Evolutionary conservation across 1,140 invertebrate genomes (phyloP).

Genomic region (Lucilia cuprina): DNA sequence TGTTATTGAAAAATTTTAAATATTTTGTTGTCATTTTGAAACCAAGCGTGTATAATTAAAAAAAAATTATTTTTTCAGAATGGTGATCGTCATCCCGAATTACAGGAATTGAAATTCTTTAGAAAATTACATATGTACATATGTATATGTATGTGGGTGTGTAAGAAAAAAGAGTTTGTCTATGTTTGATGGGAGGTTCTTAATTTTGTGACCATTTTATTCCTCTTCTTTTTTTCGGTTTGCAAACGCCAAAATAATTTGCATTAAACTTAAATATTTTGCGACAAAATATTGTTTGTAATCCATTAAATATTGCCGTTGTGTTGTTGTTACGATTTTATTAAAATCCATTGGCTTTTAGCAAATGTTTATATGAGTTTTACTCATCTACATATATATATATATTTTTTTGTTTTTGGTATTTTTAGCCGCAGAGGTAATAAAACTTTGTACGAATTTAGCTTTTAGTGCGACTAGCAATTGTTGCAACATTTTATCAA

Average conservation of each 20-base stretch:
- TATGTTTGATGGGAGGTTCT: background rate
- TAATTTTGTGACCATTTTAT: background rate
- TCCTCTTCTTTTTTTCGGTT: background rate
- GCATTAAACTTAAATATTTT: slow-evolving; percentile 26
- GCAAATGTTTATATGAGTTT: slow-evolving; percentile 16
- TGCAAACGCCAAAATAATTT: background rate
- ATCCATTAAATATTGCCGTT: slow-evolving; percentile 15
- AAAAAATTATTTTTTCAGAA: too few species aligned
- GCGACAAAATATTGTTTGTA: slow-evolving; percentile 9
- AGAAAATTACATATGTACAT: too few species aligned
- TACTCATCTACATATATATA: background rate
- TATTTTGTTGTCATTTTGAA: too few species aligned
- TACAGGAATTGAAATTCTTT: too few species aligned
- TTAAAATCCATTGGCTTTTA: slow-evolving; percentile 17
- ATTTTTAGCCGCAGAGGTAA: slow-evolving; percentile 11
- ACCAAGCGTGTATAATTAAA: too few species aligned
- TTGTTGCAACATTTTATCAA: slow-evolving; percentile 31
- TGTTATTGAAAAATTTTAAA: too few species aligned
- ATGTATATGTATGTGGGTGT: too few species aligned
- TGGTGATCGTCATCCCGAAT: too few species aligned
- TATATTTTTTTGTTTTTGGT: background rate
- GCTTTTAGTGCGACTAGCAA: background rate
- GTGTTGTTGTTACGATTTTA: background rate
- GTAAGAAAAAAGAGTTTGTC: background rate
- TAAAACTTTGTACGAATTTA: slow-evolving; percentile 20